Conservation (phyloP, 2,888 invertebrate genomes). For the Ophion ellenae region DNA sequence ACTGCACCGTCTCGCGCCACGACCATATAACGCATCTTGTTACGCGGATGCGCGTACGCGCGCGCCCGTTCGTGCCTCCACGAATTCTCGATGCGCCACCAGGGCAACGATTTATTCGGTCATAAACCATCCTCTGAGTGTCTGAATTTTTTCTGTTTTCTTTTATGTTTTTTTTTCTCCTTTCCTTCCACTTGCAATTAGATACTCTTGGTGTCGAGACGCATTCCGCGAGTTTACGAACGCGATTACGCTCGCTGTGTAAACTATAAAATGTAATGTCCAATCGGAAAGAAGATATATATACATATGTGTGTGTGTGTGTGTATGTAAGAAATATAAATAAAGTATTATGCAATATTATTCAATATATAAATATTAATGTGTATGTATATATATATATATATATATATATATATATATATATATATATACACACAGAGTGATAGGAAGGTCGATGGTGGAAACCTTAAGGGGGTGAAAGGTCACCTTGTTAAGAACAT, state of each 20-base stretch:
- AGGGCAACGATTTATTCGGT: slow-evolving; percentile 41
- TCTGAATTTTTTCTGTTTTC: slow-evolving; percentile 9
- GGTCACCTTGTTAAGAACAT: no score
- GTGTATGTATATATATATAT: background rate
- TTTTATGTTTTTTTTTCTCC: background rate
- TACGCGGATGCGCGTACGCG: background rate
- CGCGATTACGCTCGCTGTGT: slow-evolving; percentile 10
- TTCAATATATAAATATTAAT: background rate
- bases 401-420: no score
- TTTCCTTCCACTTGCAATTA: background rate
- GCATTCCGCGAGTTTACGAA: slow-evolving; percentile 8
- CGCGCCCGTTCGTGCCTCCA: background rate
- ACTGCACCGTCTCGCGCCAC: background rate
- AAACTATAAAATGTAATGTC: slow-evolving; percentile 22
- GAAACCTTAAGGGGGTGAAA: no score
- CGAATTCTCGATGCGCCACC: slow-evolving; percentile 29
- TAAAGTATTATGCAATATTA: background rate
- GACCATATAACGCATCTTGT: slow-evolving; percentile 13
- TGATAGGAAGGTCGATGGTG: no score
- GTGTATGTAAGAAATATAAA: background rate
- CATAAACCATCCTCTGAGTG: slow-evolving; percentile 26
- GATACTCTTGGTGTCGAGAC: background rate
- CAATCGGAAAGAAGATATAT: background rate
- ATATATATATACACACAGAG: no score
- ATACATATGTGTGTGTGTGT: background rate